phyloP scores from a whole-genome alignment of 1,140 invertebrate genomes.

The Maniola jurtina region DNA sequence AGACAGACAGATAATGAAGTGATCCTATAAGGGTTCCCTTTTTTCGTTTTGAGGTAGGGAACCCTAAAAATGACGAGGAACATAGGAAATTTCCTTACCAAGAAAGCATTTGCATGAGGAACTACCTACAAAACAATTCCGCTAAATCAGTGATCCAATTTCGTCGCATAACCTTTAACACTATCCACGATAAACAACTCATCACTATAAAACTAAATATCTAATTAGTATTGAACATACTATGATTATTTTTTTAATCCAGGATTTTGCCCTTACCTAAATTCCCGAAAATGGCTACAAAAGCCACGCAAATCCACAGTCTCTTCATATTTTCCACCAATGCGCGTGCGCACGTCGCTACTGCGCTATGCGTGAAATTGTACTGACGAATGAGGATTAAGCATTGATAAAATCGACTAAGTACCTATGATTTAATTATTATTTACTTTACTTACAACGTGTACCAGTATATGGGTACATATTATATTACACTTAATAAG shows the following conservation, averaged over 20 bases:
- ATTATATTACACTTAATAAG: too few species aligned
- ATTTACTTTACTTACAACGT: too few species aligned
- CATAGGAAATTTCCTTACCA: neutral
- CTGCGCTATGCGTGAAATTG: slow-evolving; percentile 4
- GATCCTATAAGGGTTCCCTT: too few species aligned
- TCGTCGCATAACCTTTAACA: slow-evolving; percentile 10
- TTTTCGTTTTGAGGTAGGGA: too few species aligned
- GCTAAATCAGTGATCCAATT: slow-evolving; percentile 10
- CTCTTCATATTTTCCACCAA: slow-evolving; percentile 22
- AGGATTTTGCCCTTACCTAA: slow-evolving; percentile 11
- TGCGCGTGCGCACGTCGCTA: slow-evolving; percentile 27
- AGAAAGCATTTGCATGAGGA: neutral
- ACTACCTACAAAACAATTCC: neutral
- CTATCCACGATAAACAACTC: slow-evolving; percentile 10
- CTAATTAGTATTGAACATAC: neutral
- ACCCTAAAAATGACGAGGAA: too few species aligned
- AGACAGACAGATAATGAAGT: too few species aligned
- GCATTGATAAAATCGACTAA: neutral
- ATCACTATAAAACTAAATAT: neutral
- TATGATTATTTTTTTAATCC: neutral
- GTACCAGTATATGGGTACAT: too few species aligned
- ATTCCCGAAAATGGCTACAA: slow-evolving; percentile 21
- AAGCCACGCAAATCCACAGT: slow-evolving; percentile 29
- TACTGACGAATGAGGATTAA: slow-evolving; percentile 14
- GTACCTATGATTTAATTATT: neutral